Evolutionary conservation across 2,113 vertebrate species (phyloP).

Genomic region (Nerophis lumbriciformis): DNA sequence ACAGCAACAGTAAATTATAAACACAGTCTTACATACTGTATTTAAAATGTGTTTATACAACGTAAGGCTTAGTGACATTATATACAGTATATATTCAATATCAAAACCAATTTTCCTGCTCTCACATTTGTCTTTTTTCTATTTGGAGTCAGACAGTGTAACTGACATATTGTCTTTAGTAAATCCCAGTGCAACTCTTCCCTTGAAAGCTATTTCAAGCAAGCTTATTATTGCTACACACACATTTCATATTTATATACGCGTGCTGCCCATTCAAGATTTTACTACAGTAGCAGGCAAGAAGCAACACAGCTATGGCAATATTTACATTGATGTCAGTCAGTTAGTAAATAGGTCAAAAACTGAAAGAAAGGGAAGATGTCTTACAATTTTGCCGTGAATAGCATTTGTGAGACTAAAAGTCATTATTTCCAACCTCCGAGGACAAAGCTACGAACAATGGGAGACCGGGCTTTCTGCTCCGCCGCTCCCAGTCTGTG

Average conservation of each 20-base stretch:
- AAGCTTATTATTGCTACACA: constrained; percentile 28
- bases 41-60: too few species aligned
- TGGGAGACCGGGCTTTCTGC: too few species aligned
- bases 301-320: constrained; percentile 10
- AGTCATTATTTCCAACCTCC: too few species aligned
- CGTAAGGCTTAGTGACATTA: too few species aligned
- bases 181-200: background rate
- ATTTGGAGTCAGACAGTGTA: background rate
- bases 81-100: background rate
- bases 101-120: background rate
- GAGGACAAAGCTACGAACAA: too few species aligned
- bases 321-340: too few species aligned
- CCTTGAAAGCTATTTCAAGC: constrained; percentile 18
- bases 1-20: constrained; percentile 9
- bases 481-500: too few species aligned
- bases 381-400: background rate
- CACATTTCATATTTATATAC: constrained; percentile 12
- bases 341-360: background rate
- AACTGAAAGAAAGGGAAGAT: background rate
- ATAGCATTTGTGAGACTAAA: too few species aligned
- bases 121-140: background rate
- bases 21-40: background rate
- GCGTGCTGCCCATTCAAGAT: constrained; percentile 22
- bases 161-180: background rate
- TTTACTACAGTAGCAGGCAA: constrained; percentile 16